These are phyloP conservation scores for Odocoileus virginianus DNA, from an alignment of 2,113 vertebrate genomes.

Conservation along the genomic window DNA sequence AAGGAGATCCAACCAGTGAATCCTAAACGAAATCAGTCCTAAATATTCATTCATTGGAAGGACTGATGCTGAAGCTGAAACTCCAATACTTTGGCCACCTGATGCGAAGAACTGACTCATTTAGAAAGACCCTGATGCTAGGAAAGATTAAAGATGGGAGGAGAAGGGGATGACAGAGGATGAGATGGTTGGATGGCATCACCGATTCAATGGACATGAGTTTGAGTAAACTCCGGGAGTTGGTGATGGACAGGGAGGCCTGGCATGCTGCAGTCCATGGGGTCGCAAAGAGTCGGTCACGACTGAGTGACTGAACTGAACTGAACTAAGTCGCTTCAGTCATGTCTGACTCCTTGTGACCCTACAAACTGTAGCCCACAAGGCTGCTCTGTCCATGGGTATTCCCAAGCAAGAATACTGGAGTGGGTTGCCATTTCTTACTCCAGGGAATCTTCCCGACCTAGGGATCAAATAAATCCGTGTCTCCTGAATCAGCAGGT, in stretches of 20 bases:
- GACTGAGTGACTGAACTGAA: background rate
- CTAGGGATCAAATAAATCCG: background rate
- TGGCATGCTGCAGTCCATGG: background rate
- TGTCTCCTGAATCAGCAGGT: background rate
- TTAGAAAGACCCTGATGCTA: background rate
- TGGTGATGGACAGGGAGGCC: background rate
- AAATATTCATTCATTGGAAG: background rate
- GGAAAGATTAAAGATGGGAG: no score
- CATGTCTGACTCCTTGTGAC: background rate
- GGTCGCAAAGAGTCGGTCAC: accelerated
- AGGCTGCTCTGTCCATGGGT: no score
- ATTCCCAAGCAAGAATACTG: background rate
- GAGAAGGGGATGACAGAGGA: no score
- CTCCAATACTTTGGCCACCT: background rate
- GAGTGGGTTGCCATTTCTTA: background rate
- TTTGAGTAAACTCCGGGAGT: background rate
- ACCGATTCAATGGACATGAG: no score
- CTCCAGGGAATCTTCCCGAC: background rate
- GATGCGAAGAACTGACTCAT: background rate
- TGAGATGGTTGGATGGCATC: no score
- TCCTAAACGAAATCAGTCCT: background rate
- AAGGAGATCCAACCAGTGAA: background rate
- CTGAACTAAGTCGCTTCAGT: background rate
- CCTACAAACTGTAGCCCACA: background rate
- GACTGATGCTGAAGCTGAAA: background rate